phyloP scores from a whole-genome alignment of 2,113 vertebrate species.

The Cyanoramphus novaezelandiae region DNA sequence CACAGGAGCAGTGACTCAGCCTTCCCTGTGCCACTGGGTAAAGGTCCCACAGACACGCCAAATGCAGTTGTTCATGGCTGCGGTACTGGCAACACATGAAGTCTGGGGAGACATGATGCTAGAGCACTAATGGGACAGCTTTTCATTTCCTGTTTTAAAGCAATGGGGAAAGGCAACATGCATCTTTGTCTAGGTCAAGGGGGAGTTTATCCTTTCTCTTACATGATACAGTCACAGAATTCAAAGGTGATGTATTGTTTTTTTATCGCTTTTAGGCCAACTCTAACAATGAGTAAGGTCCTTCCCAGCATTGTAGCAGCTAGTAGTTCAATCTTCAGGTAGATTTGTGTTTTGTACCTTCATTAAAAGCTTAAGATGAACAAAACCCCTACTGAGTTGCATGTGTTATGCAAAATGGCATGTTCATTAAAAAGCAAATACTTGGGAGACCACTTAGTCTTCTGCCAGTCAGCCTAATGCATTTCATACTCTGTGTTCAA shows the following conservation, averaged over 20 bases:
- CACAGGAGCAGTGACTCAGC: not conserved
- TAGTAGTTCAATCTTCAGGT: not conserved
- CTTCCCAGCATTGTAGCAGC: not conserved
- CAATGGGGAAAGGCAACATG: not conserved
- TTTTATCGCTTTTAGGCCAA: not conserved
- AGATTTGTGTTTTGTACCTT: not conserved
- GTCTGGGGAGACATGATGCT: not conserved
- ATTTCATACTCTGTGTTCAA: not conserved
- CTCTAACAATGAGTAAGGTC: not conserved
- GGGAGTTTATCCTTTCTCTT: not conserved
- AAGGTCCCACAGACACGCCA: not conserved
- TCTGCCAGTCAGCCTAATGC: not conserved
- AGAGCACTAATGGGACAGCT: not conserved
- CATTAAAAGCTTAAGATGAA: not conserved
- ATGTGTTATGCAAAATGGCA: not conserved
- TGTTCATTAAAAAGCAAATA: conserved; percentile 17
- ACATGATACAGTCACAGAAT: not conserved
- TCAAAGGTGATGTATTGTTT: not conserved
- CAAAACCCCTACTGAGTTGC: not conserved
- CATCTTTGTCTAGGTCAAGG: not conserved
- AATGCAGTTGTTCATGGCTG: not conserved
- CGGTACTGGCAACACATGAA: fast-evolving
- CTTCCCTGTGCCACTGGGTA: not conserved
- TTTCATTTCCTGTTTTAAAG: not conserved
- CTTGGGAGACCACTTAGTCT: not conserved